phyloP scores from a whole-genome alignment of 2,797 vertebrate species.

The Parauchenoglanis ngamensis region DNA sequence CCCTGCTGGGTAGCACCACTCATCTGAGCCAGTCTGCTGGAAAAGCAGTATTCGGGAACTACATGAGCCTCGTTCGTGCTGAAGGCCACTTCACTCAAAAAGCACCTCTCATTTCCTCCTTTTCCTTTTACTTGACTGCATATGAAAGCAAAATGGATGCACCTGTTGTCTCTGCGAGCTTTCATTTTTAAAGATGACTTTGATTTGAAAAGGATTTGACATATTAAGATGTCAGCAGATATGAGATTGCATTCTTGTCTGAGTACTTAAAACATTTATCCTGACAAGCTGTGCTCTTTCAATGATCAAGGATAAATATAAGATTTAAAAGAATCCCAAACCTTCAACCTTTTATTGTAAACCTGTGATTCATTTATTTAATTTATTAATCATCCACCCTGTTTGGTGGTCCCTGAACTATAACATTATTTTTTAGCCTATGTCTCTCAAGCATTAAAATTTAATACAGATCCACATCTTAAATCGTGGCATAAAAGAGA shows the following conservation, averaged over 20 bases:
- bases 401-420: slow-evolving; percentile 1
- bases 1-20: slow-evolving; percentile 46
- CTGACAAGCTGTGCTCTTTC: background rate
- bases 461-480: background rate
- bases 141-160: slow-evolving; percentile 38
- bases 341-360: background rate
- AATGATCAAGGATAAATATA: background rate
- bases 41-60: slow-evolving; percentile 50
- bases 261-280: background rate
- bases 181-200: background rate
- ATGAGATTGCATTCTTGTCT: slow-evolving; percentile 14
- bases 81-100: slow-evolving; percentile 36
- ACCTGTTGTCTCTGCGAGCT: slow-evolving; percentile 20
- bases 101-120: slow-evolving; percentile 43
- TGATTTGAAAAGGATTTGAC: slow-evolving; percentile 19
- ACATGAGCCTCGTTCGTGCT: slow-evolving; percentile 30
- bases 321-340: background rate
- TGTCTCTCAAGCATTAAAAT: slow-evolving; percentile 6
- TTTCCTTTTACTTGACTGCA: slow-evolving; percentile 49
- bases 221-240: slow-evolving; percentile 13
- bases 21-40: slow-evolving; percentile 50
- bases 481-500: background rate
- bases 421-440: background rate
- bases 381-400: background rate
- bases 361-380: background rate